Conservation (phyloP, 2,888 invertebrate genomes). For the Plemyria rubiginata region DNA sequence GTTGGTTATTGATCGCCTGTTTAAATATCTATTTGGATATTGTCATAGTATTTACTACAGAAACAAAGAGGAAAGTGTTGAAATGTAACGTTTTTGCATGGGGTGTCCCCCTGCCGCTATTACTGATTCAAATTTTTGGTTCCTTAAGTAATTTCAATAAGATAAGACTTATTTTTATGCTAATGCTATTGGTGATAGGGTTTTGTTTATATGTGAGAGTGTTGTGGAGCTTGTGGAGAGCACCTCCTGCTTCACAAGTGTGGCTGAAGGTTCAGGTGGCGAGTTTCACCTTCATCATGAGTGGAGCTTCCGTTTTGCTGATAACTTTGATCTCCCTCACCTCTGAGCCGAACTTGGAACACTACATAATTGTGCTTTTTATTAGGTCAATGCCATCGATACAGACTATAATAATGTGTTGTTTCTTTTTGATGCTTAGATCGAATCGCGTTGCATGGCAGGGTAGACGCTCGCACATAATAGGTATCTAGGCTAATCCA, state of each 20-base stretch:
- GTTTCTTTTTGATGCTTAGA: slow-evolving; percentile 9
- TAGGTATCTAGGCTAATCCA: neutral
- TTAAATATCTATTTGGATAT: slow-evolving; percentile 13
- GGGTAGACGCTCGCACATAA: neutral
- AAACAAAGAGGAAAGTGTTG: slow-evolving; percentile 8
- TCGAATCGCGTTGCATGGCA: slow-evolving; percentile 14
- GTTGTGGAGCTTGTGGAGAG: slow-evolving; percentile 7
- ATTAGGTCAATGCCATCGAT: neutral
- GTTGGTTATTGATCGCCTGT: slow-evolving; percentile 16
- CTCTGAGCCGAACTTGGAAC: neutral
- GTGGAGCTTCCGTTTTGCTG: slow-evolving; percentile 7
- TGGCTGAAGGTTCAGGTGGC: slow-evolving; percentile 13
- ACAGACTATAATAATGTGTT: slow-evolving; percentile 7
- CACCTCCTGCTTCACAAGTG: neutral
- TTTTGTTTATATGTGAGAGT: slow-evolving; percentile 23
- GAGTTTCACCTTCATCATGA: slow-evolving; percentile 13
- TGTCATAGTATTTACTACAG: slow-evolving; percentile 9
- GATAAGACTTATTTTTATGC: neutral
- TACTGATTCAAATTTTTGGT: neutral
- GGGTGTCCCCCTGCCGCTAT: neutral
- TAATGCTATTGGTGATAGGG: slow-evolving; percentile 12
- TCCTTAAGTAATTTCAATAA: neutral
- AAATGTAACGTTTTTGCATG: slow-evolving; percentile 16
- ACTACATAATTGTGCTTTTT: neutral
- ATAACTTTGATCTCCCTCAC: neutral